phyloP scores from a whole-genome alignment of 2,113 vertebrate species.

The Castor canadensis region DNA sequence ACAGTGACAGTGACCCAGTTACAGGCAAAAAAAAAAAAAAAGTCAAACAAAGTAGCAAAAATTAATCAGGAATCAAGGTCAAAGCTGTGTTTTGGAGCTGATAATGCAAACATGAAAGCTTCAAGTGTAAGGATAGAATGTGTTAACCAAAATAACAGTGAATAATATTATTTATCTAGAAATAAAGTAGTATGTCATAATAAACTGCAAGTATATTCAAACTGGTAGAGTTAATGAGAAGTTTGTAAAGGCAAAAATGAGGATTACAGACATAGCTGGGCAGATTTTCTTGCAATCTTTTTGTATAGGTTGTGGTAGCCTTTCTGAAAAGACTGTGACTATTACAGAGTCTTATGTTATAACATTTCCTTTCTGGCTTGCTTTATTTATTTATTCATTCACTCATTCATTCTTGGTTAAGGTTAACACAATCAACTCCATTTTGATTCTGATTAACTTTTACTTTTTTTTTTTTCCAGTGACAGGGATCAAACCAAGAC shows the following conservation, averaged over 20 bases:
- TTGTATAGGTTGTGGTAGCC: not conserved
- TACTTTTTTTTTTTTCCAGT: too few relatives aligned
- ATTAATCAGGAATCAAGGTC: not conserved
- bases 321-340: too few relatives aligned
- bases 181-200: not conserved
- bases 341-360: not conserved
- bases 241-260: too few relatives aligned
- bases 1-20: not conserved
- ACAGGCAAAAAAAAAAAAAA: not conserved
- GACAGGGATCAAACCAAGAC: not conserved
- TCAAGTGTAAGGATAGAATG: not conserved
- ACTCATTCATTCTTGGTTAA: too few relatives aligned
- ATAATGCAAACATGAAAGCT: not conserved
- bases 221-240: not conserved
- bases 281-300: not conserved
- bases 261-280: not conserved
- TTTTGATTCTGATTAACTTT: too few relatives aligned
- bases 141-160: not conserved
- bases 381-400: too few relatives aligned
- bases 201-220: not conserved
- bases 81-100: not conserved
- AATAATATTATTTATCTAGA: not conserved
- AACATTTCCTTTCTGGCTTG: too few relatives aligned
- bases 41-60: not conserved
- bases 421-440: too few relatives aligned